Conservation (phyloP, 2,797 vertebrate genomes). For the Parauchenoglanis punctatus region DNA sequence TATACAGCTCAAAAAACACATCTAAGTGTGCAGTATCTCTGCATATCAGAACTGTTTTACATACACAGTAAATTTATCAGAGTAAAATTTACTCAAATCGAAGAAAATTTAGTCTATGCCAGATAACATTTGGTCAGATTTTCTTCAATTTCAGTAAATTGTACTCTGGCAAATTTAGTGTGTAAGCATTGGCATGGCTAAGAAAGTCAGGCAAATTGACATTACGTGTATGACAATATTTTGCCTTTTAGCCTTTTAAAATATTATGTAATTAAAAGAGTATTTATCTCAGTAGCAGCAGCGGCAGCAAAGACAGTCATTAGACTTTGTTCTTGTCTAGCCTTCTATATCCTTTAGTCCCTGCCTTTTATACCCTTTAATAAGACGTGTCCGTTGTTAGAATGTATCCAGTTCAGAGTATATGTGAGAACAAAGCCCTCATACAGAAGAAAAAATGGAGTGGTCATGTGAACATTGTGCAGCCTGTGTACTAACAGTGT, state of each 20-base stretch:
- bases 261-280: background rate
- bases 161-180: too few relatives aligned
- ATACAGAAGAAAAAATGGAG: background rate
- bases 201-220: background rate
- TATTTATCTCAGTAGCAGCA: background rate
- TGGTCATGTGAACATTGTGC: background rate
- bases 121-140: too few relatives aligned
- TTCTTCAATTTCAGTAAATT: too few relatives aligned
- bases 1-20: too few relatives aligned
- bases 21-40: background rate
- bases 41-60: background rate
- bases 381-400: background rate
- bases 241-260: background rate
- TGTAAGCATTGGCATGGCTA: background rate
- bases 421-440: background rate
- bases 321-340: constrained; percentile 8
- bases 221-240: background rate
- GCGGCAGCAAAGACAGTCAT: background rate
- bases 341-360: background rate
- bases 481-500: constrained; percentile 10
- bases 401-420: background rate
- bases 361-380: background rate
- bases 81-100: too few relatives aligned
- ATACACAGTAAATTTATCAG: too few relatives aligned
- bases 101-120: too few relatives aligned